Conservation (phyloP, 1,140 invertebrate genomes). For the Dreissena polymorpha region DNA sequence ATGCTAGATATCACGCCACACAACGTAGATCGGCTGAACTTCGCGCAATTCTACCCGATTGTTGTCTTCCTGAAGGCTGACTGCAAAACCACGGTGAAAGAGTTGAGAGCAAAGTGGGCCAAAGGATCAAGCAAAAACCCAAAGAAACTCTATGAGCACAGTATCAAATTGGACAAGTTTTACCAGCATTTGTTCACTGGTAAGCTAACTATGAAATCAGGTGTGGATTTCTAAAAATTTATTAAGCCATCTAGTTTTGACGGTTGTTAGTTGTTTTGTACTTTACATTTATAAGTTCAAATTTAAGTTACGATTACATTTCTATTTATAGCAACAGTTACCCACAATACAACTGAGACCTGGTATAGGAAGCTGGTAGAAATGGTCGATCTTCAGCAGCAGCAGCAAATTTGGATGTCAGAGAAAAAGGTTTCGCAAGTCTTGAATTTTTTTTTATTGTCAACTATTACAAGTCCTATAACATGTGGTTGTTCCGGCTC, state of each 20-base stretch:
- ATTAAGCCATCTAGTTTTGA: too few species aligned
- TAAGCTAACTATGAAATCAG: conserved; percentile 45
- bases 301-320: neutral
- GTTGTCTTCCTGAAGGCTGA: conserved; percentile 98
- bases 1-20: conserved; percentile 97
- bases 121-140: conserved; percentile 92
- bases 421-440: conserved; percentile 67
- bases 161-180: conserved; percentile 96
- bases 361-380: conserved; percentile 97
- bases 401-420: conserved; percentile 95
- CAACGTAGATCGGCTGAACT: conserved; percentile 97
- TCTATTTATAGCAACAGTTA: conserved; percentile 83
- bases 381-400: conserved; percentile 95
- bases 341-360: conserved; percentile 90
- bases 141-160: conserved; percentile 97
- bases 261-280: too few species aligned
- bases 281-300: neutral
- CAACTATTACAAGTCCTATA: too few species aligned
- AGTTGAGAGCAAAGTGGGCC: conserved; percentile 91
- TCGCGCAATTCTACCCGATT: conserved; percentile 99
- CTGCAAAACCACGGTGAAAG: conserved; percentile 96
- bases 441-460: too few species aligned
- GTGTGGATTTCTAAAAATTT: too few species aligned
- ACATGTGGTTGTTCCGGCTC: too few species aligned
- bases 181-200: conserved; percentile 96